Evolutionary conservation across 2,113 vertebrate genomes (phyloP), one percentile per base, ranked within the genome.

Genomic region (Tachysurus vachellii): DNA sequence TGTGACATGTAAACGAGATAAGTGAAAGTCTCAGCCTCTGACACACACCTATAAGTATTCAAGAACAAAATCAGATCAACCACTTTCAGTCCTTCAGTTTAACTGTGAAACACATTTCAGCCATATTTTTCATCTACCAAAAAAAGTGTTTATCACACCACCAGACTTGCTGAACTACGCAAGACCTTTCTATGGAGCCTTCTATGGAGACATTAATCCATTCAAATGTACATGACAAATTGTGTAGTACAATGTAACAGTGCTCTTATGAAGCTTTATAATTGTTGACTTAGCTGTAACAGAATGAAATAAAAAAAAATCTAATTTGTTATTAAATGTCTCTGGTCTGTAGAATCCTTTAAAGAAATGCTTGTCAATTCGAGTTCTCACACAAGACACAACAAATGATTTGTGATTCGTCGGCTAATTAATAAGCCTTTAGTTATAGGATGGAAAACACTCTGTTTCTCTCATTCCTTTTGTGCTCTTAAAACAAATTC

Each of bases 1-100:
- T 81, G 85, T 82, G 85, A 75, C 70, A 87, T 57, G 86, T 75
- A 83, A 87, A 87, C 23, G 54, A 90, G 81, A 90, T 80, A 75
- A 82, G 53, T 77, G 36, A 88, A 88, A 42, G 16, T 42, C 44
- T 44, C 66, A 16, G 9, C 54, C 47, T 44, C 82, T 59, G 61
- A 66, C 56, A 82, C 68, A 70, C 53, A 36, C 5, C 31, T 50
- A 36, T 64, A 44, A 13, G 47, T n/a, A 75, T 31, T 82, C n/a
- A 23, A 53, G 44, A 23, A 54, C 73, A 79, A 23, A 50, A 64
- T 64, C 11, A 44, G 61, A 9, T 36, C 53, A 23, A 80, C 17
- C 26, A 77, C 44, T 28, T 54, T 80, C 6, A 31, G 11, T 77
- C 9, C n/a, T 80, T 57, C n/a, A 28, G 1, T 56, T 80, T 59